These are phyloP conservation scores for Hirudo medicinalis DNA, from an alignment of 1,140 invertebrate species.

Conservation along the genomic window DNA sequence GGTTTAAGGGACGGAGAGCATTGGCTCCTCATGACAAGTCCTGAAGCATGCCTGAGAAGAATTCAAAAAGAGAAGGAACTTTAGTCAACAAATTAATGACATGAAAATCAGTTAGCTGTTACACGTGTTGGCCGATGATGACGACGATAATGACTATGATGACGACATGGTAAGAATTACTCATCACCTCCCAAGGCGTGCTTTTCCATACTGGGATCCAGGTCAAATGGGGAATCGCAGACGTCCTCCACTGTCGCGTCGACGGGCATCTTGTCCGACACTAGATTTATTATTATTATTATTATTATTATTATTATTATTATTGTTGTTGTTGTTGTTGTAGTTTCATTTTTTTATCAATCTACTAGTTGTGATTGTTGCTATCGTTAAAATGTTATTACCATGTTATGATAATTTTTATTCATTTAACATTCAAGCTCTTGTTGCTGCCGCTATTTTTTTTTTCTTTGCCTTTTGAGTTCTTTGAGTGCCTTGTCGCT, in stretches of 20 bases:
- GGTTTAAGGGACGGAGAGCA: too few species aligned
- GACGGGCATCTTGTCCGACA: not conserved
- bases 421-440: too few species aligned
- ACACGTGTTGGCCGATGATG: not conserved
- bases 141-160: not conserved
- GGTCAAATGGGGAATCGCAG: not conserved
- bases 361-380: not conserved
- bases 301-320: not conserved
- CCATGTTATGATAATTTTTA: too few species aligned
- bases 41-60: too few species aligned
- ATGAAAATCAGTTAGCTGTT: too few species aligned
- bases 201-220: slow-evolving; percentile 1
- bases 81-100: not conserved
- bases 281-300: slow-evolving; percentile 4
- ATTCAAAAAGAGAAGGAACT: not conserved
- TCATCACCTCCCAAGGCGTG: slow-evolving; percentile 1
- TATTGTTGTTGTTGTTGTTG: not conserved
- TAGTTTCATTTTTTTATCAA: not conserved
- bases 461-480: too few species aligned
- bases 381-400: not conserved
- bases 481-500: too few species aligned
- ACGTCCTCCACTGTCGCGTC: not conserved
- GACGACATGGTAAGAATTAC: not conserved
- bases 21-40: too few species aligned
- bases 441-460: not conserved